Base-by-base conservation (phyloP, 2,113 vertebrate species). In the Odobenus rosmarus region DNA sequence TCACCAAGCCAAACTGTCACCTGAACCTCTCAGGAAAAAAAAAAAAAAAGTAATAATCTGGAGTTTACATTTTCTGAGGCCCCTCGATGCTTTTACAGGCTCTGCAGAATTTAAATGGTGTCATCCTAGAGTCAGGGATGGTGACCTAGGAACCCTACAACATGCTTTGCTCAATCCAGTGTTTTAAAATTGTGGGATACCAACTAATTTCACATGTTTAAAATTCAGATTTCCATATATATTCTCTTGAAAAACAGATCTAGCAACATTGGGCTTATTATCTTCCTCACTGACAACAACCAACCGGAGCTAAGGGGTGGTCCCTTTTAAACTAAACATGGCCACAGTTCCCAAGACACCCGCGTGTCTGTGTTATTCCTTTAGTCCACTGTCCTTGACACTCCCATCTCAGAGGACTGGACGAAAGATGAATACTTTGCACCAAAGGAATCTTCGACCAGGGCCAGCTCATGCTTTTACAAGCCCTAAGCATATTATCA, bases 171-270 rank as follows among this genome's bases (percentile, higher is more conserved):
- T 85, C 33, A 51, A 39, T 42, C 5, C 18, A 11, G 24, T 51
- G 19, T 71, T 61, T 94, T 95, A 36, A 69, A 74, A 87, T 64
- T 55, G 14, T 36, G 36, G 10, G 62, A 21, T 23, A 57, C 57
- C 59, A 51, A 57, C 23, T 84, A 55, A 71, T 81, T 72, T 81
- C 59, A 96, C n/a, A 23, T 86, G 53, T 89, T 15, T 18, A 23
- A 92, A 92, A 7, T n/a, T 46, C 49, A 46, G 3, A 95, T 85
- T 86, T 76, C 42, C 31, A 71, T 67, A 55, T 64, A 77, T 67
- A 55, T 64, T 77, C 49, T 86, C 36, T 93, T 92, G 24, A 88
- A 95, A 94, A 88, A 59, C 59, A 26, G 14, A 62, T 85, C 51
- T 76, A 49, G 57, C 39, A 74, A 33, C 57, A 76, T 80, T 6